phyloP scores from a whole-genome alignment of 2,113 vertebrate genomes.

The Embiotoca jacksoni region DNA sequence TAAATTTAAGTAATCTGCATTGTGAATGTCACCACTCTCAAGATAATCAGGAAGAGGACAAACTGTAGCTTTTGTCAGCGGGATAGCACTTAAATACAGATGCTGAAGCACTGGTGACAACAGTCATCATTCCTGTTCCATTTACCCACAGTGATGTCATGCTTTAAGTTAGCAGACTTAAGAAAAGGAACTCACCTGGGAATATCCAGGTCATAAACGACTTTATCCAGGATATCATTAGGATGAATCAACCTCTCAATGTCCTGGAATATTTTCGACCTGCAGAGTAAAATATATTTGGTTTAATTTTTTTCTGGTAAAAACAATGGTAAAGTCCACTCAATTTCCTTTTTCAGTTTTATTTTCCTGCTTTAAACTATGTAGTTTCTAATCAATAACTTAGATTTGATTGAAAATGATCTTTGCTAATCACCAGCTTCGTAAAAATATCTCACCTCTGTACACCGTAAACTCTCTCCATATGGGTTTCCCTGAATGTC shows the following conservation, averaged over 20 bases:
- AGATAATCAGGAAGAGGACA: not conserved
- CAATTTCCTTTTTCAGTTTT: not conserved
- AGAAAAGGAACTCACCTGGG: conserved; percentile 84
- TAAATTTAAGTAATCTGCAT: not conserved
- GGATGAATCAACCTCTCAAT: conserved; percentile 97
- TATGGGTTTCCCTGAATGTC: conserved; percentile 90
- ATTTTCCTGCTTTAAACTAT: not conserved
- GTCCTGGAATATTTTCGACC: conserved; percentile 97
- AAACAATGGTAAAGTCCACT: no score
- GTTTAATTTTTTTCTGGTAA: no score
- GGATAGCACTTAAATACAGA: not conserved
- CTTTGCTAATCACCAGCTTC: no score
- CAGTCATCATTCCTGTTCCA: not conserved
- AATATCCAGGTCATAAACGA: conserved; percentile 95
- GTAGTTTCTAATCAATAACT: not conserved
- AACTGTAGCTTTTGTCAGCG: not conserved
- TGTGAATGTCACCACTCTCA: conserved; percentile 18
- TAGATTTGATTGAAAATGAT: not conserved
- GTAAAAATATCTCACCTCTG: conserved; percentile 89
- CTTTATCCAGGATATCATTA: conserved; percentile 95
- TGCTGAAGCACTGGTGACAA: not conserved
- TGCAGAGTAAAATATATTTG: conserved; percentile 68
- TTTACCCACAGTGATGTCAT: not conserved
- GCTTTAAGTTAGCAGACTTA: not conserved
- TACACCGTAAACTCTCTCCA: conserved; percentile 95